Base-by-base conservation (phyloP, 2,888 invertebrate genomes). In the Helleia helle region DNA sequence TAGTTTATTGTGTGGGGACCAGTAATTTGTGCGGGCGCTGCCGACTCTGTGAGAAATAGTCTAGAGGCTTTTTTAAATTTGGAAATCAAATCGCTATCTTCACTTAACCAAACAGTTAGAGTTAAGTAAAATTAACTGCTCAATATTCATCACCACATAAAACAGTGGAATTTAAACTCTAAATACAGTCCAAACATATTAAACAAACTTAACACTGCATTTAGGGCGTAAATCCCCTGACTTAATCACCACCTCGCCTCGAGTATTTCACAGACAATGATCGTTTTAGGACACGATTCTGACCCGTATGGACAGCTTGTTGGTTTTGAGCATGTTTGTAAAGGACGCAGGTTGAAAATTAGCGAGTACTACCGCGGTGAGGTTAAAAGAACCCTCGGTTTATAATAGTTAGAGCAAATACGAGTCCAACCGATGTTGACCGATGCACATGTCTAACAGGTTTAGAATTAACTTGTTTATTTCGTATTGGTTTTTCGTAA, bases 281-380 rank as follows among this genome's bases (percentile, higher is more conserved):
- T 17, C 9, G 11, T n/a, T 25, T 9, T 13, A 7, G 8, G 46
- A 49, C n/a, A 38, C 45, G 54, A 62, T 52, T 52, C n/a, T 52
- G 43, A 64, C 64, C 66, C 49, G 59, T 62, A 47, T n/a, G 8
- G 4, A 1, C 4, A 4, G 8, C 50, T 54, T 77, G 73, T 77
- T 77, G 64, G 59, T 66, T 70, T 61, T 58, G 54, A 47, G 48
- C 46, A 45, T 80, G 62, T 80, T 80, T 79, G 69, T 54, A 46
- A 62, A 80, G 80, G 80, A 80, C 64, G 61, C 58, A 47, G 56
- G 64, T 58, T 59, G 52, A 40, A 64, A 76, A 76, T 80, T 81
- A 81, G 80, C 80, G 61, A 58, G 63, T 76, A 59, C 80, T 81
- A 81, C 80, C 65, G 80, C 80, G 80, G 80, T 62, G 41, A 48